Percentiles rank a stretch among this genome's conserved stretches.
Evolutionary conservation across 2,888 invertebrate genomes (phyloP).

Genomic region (Diogma glabrata): DNA sequence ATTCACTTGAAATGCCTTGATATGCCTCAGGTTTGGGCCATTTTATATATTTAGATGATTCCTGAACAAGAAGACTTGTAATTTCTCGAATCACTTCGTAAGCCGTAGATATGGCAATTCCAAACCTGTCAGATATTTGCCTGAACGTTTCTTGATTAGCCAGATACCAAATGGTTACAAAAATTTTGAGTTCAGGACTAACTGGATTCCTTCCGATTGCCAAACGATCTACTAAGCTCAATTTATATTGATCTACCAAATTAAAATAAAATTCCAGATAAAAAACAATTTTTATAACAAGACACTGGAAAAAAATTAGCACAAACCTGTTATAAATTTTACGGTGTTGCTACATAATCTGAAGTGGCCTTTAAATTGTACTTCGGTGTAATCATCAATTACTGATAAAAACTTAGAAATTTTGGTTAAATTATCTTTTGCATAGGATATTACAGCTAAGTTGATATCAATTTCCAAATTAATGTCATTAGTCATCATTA

Average conservation of each 20-base stretch:
- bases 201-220: too few species aligned
- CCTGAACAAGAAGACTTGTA: not conserved
- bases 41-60: slow-evolving; percentile 14
- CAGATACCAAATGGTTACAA: too few species aligned
- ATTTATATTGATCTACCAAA: too few species aligned
- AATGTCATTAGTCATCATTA: too few species aligned
- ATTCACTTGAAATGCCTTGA: not conserved
- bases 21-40: slow-evolving; percentile 14
- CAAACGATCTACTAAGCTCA: not conserved
- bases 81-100: not conserved
- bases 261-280: too few species aligned
- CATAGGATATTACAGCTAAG: too few species aligned
- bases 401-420: not conserved
- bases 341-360: not conserved
- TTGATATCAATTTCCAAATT: too few species aligned
- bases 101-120: not conserved
- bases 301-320: not conserved
- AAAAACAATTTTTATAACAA: too few species aligned
- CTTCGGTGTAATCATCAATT: not conserved
- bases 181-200: not conserved
- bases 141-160: slow-evolving; percentile 14
- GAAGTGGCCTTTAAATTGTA: not conserved
- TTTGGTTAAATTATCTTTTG: not conserved
- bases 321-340: not conserved
- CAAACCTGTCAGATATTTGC: slow-evolving; percentile 14